phyloP scores from a whole-genome alignment of 2,113 vertebrate species.

The Steatornis caripensis region DNA sequence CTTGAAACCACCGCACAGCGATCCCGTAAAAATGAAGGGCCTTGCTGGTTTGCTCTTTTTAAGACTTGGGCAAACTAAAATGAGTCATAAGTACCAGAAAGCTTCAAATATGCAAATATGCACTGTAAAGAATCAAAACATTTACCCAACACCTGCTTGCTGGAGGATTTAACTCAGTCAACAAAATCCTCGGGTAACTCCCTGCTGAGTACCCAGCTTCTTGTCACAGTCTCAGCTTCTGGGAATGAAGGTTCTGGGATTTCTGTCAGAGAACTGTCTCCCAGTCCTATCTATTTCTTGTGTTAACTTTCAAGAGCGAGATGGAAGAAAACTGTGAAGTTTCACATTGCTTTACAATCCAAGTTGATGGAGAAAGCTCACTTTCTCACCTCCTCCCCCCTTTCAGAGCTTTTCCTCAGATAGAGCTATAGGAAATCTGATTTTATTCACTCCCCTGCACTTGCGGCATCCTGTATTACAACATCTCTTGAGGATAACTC shows the following conservation, averaged over 20 bases:
- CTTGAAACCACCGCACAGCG: background rate
- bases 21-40: background rate
- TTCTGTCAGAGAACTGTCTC: constrained; percentile 62
- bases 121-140: constrained; percentile 55
- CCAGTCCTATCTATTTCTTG: constrained; percentile 30
- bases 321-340: constrained; percentile 58
- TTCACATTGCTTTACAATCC: constrained; percentile 35
- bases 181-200: constrained; percentile 43
- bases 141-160: constrained; percentile 57
- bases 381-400: constrained; percentile 12
- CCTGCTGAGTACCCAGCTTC: constrained; percentile 33
- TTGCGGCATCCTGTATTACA: background rate
- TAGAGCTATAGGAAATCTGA: background rate
- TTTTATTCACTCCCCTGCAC: background rate
- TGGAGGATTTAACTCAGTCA: constrained; percentile 50
- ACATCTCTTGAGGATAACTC: background rate
- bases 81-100: constrained; percentile 25
- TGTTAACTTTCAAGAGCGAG: constrained; percentile 50
- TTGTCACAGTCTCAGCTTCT: constrained; percentile 32
- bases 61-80: constrained; percentile 6
- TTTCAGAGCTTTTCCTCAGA: background rate
- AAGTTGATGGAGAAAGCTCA: constrained; percentile 24
- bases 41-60: background rate
- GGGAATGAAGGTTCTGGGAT: constrained; percentile 55
- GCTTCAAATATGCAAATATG: constrained; percentile 50